These are phyloP conservation scores for Diplodus sargus DNA, from an alignment of 2,797 vertebrate genomes.

Conservation along the genomic window DNA sequence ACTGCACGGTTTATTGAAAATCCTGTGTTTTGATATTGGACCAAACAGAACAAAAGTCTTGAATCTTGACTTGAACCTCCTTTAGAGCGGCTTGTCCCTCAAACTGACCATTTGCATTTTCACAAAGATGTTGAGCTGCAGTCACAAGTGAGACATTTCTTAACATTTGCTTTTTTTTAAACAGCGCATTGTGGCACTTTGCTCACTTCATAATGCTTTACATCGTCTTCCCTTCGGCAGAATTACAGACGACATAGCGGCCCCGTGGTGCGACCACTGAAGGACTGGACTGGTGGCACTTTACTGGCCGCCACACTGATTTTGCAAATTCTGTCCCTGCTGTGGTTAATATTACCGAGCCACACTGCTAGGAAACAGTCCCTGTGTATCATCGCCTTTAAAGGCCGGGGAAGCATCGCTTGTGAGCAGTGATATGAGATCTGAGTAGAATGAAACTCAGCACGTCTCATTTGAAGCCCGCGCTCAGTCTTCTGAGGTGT, in stretches of 20 bases:
- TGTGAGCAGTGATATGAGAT: slow-evolving; percentile 51
- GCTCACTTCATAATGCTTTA: slow-evolving; percentile 36
- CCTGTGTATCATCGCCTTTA: slow-evolving; percentile 17
- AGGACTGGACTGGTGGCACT: slow-evolving; percentile 46
- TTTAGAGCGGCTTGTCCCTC: not conserved
- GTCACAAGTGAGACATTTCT: not conserved
- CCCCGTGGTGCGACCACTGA: slow-evolving; percentile 23
- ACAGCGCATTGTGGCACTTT: not conserved
- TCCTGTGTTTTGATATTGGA: not conserved
- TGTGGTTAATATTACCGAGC: slow-evolving; percentile 52
- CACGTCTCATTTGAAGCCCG: slow-evolving; percentile 57
- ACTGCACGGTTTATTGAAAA: not conserved
- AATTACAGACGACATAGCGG: slow-evolving; percentile 24
- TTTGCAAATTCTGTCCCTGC: slow-evolving; percentile 62
- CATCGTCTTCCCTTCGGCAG: slow-evolving; percentile 18
- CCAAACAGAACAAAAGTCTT: not conserved
- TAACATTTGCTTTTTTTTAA: slow-evolving; percentile 3
- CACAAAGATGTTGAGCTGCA: not conserved
- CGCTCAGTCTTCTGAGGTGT: slow-evolving; percentile 28
- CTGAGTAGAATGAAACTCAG: slow-evolving; percentile 53
- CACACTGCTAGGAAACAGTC: slow-evolving; percentile 23
- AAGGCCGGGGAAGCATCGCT: slow-evolving; percentile 28
- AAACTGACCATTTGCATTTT: not conserved
- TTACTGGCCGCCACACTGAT: slow-evolving; percentile 57
- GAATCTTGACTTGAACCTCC: not conserved